These are phyloP conservation scores for Amazona vittata DNA, from an alignment of 2,113 vertebrate species.

Conservation along the genomic window DNA sequence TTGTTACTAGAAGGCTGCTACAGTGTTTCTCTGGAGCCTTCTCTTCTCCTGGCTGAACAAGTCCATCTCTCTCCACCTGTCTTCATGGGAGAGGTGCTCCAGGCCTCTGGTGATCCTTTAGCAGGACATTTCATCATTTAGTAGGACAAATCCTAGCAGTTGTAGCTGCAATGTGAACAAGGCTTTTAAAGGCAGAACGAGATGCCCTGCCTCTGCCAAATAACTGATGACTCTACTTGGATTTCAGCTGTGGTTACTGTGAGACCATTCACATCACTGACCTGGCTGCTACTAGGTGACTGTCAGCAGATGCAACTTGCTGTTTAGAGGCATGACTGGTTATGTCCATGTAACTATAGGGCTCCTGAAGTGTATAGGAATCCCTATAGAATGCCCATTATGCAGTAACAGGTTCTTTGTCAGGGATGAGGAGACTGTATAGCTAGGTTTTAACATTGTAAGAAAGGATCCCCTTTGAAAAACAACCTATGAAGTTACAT, in stretches of 20 bases:
- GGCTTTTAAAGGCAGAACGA: background rate
- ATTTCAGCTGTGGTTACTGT: background rate
- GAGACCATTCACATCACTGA: background rate
- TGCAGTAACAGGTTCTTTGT: background rate
- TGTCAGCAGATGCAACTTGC: background rate
- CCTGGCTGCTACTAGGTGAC: background rate
- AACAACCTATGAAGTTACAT: no score
- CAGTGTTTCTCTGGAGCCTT: background rate
- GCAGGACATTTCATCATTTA: background rate
- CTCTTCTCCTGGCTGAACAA: background rate
- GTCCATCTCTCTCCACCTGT: background rate
- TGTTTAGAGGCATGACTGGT: background rate
- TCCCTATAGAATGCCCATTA: background rate
- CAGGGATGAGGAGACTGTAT: background rate
- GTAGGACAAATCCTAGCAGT: background rate
- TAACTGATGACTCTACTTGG: background rate
- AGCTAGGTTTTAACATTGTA: background rate
- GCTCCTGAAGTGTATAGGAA: background rate
- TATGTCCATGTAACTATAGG: rapidly evolving
- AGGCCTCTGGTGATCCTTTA: background rate
- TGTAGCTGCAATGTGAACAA: background rate
- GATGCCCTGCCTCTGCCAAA: background rate
- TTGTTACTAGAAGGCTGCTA: background rate
- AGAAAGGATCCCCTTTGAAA: background rate
- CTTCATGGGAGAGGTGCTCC: background rate